A percentile compares a stretch with the other conserved stretches of the same genome.
These are phyloP conservation scores for Portunus trituberculatus DNA, from an alignment of 1,140 invertebrate species.

Conservation along the genomic window DNA sequence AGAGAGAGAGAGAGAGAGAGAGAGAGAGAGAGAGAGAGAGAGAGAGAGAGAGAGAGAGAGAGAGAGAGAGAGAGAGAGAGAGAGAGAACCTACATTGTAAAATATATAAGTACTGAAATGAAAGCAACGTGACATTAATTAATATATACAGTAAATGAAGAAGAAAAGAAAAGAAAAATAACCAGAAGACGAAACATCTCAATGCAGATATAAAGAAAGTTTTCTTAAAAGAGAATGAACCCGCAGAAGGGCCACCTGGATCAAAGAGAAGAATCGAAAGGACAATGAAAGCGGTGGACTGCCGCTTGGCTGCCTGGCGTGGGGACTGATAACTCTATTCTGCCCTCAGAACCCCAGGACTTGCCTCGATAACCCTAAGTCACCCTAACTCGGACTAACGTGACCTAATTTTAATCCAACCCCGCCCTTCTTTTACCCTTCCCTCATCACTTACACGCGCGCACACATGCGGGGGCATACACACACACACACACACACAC, in stretches of 20 bases:
- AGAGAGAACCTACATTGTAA: not conserved
- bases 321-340: too few relatives aligned
- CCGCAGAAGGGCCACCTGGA: not conserved
- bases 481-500: slow-evolving; percentile 18
- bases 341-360: too few relatives aligned
- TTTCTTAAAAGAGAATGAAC: not conserved
- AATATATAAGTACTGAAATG: not conserved
- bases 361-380: not conserved
- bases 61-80: slow-evolving; percentile 41
- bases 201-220: not conserved
- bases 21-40: not conserved
- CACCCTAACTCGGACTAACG: not conserved
- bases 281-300: not conserved
- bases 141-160: not conserved
- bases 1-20: too few relatives aligned
- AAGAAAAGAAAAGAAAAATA: not conserved
- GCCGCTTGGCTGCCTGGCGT: not conserved
- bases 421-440: not conserved
- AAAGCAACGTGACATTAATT: not conserved
- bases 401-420: not conserved
- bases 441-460: not conserved
- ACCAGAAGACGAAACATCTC: not conserved
- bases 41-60: slow-evolving; percentile 45
- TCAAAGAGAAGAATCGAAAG: not conserved
- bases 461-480: not conserved